Percentiles rank a stretch among this genome's conserved stretches.
Conservation (phyloP, 2,888 invertebrate species). For the Matsumyia berberina region DNA sequence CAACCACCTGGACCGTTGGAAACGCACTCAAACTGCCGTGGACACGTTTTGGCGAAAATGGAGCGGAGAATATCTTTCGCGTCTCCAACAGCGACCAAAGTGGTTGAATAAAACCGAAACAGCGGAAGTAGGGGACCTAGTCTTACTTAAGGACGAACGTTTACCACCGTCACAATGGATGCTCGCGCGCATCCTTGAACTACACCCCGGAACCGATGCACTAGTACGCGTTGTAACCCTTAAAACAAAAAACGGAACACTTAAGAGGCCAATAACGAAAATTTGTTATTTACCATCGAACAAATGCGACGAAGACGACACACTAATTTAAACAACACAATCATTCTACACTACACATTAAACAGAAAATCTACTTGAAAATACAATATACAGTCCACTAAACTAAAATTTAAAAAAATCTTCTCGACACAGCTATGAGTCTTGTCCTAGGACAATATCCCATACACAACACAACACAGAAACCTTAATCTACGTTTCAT, state of each 20-base stretch:
- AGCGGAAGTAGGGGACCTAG: slow-evolving; percentile 15
- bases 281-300: slow-evolving; percentile 8
- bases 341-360: too few species aligned
- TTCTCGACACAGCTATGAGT: too few species aligned
- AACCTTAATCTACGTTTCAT: too few species aligned
- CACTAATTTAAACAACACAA: neutral
- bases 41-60: slow-evolving; percentile 27
- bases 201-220: slow-evolving; percentile 14
- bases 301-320: neutral
- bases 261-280: slow-evolving; percentile 21
- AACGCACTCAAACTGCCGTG: neutral
- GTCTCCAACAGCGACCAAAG: slow-evolving; percentile 28
- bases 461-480: too few species aligned
- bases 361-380: too few species aligned
- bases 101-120: neutral
- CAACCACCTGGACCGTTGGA: slow-evolving; percentile 5
- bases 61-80: slow-evolving; percentile 22
- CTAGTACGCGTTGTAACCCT: slow-evolving; percentile 31
- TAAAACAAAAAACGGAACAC: neutral
- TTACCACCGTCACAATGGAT: slow-evolving; percentile 16
- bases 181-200: neutral
- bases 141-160: slow-evolving; percentile 1
- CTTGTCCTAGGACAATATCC: too few species aligned
- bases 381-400: too few species aligned
- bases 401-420: too few species aligned